Evolutionary conservation across 2,113 vertebrate species (phyloP), one percentile per base, ranked within the genome.

Genomic region (Bubo scandiacus): DNA sequence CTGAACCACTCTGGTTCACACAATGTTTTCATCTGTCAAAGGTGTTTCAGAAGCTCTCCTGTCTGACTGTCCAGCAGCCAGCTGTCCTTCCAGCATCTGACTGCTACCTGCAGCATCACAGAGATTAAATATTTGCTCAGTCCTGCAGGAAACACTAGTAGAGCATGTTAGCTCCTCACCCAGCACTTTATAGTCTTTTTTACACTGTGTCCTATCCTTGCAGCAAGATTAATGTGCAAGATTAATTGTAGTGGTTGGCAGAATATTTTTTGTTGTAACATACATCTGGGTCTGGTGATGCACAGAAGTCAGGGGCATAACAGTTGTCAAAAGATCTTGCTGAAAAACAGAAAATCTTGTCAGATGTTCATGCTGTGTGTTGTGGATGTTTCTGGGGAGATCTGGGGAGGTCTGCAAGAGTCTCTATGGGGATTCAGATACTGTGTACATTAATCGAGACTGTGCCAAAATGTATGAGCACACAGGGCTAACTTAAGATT

Each of bases 201-300:
- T 32, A 45, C 19, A 52, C 12, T 5, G n/a, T 65, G 19, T 52
- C 34, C 18, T 70, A 23, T 19, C 30, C 32, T 73, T 82, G 51
- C 20, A 71, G 34, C 16, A 74, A 66, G 49, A 79, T 38, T 70
- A 82, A 82, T 18, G 40, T 51, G 21, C 8, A 3, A 14, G 65
- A 15, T 27, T 40, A 79, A 36, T 2, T 4, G 3, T 3, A 45
- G 15, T 8, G 0, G 8, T 30, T 65, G 14, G 6, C 52, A 52
- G 25, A 34, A 45, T 25, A 7, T 45, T 54, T 67, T 71, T 62
- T 66, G 29, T 29, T 49, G 23, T 11, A 34, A 20, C 4, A 6
- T 32, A 15, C 1, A 3, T 19, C 34, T 79, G 45, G 18, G 8
- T 32, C 59, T 21, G 7, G 19, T 68, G 25, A 57, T 42, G 15